Evolutionary conservation across 2,113 vertebrate genomes (phyloP), one percentile per base, ranked within the genome.

Genomic region (Grammatotria lemairii): DNA sequence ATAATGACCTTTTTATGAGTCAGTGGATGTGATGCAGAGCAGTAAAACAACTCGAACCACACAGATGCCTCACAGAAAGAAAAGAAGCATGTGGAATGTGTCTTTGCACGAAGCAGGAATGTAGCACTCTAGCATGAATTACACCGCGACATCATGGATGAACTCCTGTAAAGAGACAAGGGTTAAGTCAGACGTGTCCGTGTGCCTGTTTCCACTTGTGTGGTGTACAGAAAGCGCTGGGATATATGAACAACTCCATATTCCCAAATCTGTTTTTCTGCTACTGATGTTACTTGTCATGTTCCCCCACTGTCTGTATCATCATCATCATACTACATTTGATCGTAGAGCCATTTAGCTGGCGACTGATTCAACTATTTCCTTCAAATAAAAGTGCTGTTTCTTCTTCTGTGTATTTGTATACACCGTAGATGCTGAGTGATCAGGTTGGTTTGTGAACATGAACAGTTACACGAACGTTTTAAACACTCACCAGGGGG

Each of bases 31-130:
- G 80, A 81, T 78, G 70, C 26, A 14, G 83, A 45, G 63, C 80
- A 65, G 86, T 86, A 83, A 90, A 86, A 84, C 51, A 86, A 85
- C 55, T 83, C 40, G 35, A 19, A 88, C 11, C 33, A 70, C 28
- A 57, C 42, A 63, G 42, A 80, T 54, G 81, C 26, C 16, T 42
- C 38, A 7, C 23, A 28, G 17, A 84, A 68, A 80, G 47, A 23
- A n/a, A 85, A 68, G 80, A 51, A 23, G 60, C 38, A 53, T 19
- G 11, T 83, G 85, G 90, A 80, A 90, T 92, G 85, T 81, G 91
- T 94, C 90, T 93, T 94, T 92, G 87, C 89, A 88, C 82, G 88
- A 91, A 81, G 80, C 63, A 89, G 87, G 87, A 95, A 95, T 93
- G 93, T 85, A 68, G 53, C 63, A 53, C 86, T 87, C 4, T 1